These are phyloP conservation scores for Simalia tracyae DNA, from an alignment of 2,797 vertebrate genomes.

Conservation along the genomic window DNA sequence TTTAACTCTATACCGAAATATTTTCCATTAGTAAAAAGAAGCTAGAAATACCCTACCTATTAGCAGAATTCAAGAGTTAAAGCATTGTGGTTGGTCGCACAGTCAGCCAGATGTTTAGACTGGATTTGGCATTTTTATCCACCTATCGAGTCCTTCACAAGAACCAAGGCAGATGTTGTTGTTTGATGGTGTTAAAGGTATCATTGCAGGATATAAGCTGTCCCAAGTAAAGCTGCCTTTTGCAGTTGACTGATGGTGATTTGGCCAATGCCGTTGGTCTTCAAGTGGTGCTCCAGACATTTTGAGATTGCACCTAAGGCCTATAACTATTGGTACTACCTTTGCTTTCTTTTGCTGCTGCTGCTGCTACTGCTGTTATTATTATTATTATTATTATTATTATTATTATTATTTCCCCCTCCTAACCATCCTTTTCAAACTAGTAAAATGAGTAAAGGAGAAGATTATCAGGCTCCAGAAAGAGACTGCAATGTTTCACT, in stretches of 20 bases:
- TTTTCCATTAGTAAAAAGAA: not conserved
- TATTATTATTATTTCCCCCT: not conserved
- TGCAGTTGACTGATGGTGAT: too few species aligned
- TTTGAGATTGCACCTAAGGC: too few species aligned
- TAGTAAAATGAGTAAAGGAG: not conserved
- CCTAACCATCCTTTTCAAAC: not conserved
- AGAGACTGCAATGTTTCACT: too few species aligned
- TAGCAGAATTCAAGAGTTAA: not conserved
- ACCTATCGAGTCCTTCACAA: not conserved
- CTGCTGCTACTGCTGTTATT: too few species aligned
- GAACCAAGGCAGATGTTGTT: too few species aligned
- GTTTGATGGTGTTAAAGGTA: too few species aligned
- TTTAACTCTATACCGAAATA: not conserved
- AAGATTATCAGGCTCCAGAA: not conserved
- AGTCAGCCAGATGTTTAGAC: too few species aligned
- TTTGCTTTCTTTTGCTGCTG: constrained; percentile 17
- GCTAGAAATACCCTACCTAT: not conserved
- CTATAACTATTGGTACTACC: not conserved
- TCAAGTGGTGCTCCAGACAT: too few species aligned
- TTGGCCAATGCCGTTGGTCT: too few species aligned
- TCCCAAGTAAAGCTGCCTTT: too few species aligned
- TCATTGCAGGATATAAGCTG: too few species aligned
- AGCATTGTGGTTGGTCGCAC: not conserved
- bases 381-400: not conserved
- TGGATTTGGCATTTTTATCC: too few species aligned